phyloP scores from a whole-genome alignment of 2,888 invertebrate genomes.

The Ormyrus rosae region DNA sequence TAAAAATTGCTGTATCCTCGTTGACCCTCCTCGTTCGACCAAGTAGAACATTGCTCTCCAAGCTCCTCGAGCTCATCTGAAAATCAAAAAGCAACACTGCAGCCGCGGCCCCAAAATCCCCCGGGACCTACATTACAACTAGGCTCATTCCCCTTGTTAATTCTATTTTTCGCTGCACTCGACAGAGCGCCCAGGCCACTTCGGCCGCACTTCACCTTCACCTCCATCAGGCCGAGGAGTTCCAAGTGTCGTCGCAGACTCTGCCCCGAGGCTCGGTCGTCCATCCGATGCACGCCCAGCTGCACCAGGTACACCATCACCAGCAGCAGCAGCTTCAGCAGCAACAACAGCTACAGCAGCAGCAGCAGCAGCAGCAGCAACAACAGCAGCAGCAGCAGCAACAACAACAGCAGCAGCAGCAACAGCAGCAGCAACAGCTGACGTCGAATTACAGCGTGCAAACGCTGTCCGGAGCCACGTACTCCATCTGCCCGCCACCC shows the following conservation, averaged over 20 bases:
- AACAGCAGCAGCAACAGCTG: conserved; percentile 53
- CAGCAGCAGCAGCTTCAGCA: conserved; percentile 55
- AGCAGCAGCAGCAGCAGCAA: conserved; percentile 54
- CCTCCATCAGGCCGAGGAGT: conserved; percentile 69
- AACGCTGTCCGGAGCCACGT: conserved; percentile 57
- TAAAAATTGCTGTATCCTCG: too few relatives aligned
- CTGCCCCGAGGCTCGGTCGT: conserved; percentile 56
- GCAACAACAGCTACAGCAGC: conserved; percentile 28
- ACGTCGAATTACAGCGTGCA: conserved; percentile 62
- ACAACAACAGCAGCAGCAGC: conserved; percentile 45
- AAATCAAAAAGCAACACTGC: too few relatives aligned
- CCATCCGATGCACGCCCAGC: conserved; percentile 64
- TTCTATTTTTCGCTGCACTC: conserved; percentile 32
- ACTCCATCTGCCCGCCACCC: conserved; percentile 59
- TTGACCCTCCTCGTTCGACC: background rate
- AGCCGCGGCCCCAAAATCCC: too few relatives aligned
- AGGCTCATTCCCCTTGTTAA: conserved; percentile 4
- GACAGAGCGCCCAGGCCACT: conserved; percentile 42
- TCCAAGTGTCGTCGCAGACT: conserved; percentile 62
- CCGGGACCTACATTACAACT: too few relatives aligned
- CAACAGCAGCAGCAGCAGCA: conserved; percentile 36
- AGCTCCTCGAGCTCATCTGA: too few relatives aligned
- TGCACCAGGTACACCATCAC: conserved; percentile 29
- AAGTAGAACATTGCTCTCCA: background rate
- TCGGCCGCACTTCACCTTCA: conserved; percentile 70